Base-by-base conservation (phyloP, 2,113 vertebrate species). In the Phoenicopterus ruber region DNA sequence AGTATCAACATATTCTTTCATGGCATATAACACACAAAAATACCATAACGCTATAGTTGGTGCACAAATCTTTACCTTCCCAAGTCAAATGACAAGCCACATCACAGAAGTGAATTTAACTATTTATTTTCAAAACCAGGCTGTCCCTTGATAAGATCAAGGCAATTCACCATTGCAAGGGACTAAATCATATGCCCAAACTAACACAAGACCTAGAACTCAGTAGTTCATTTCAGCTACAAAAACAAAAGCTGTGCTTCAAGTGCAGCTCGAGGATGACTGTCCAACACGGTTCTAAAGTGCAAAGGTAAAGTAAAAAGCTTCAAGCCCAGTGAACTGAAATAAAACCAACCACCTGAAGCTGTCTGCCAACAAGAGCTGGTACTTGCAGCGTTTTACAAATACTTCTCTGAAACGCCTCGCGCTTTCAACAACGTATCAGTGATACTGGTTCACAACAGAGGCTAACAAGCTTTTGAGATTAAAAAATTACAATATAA, bases 301-400 rank as follows among this genome's bases (percentile, higher is more conserved):
- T 20, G 34, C 69, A 91, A 73, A 78, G 13, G 63, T 76, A 84
- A 49, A 88, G 50, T 16, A 72, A 74, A 71, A 74, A 47, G 28
- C n/a, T 57, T 71, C n/a, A 63, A 83, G 67, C 10, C 50, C 63
- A 58, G 29, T 11, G 34, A 96, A 46, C 49, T 15, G 57, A 86
- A 71, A 62, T 19, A 88, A 86, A 94, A 49, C 17, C 62, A 76
- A 57, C 14, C 50, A 50, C 82, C 86, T 65, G 86, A 87, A 85
- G 62, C 74, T 19, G 16, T 5, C 44, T 1, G 4, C 0, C 0
- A 0, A 44, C 47, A 57, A 83, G 44, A 91, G 40, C 57, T 57
- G 61, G 34, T 50, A 62, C 40, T 67, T 25, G 36, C 32, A 38
- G 42, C 9, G 13, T 86, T 84, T 54, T 28, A 79, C 46, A 77